These are phyloP conservation scores for Eulemur rubriventer DNA, from an alignment of 2,797 vertebrate species.

Conservation along the genomic window DNA sequence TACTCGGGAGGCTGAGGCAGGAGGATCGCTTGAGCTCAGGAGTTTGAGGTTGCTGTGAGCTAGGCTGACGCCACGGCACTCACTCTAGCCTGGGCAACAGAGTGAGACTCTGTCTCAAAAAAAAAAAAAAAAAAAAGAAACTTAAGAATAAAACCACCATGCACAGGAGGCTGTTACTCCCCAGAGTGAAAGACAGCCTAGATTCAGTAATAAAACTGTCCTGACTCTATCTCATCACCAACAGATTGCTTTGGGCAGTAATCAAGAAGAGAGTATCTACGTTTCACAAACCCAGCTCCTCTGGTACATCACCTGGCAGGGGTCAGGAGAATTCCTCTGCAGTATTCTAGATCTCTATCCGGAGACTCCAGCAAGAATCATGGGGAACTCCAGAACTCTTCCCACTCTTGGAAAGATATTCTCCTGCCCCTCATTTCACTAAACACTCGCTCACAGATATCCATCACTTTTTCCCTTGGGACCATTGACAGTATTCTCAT, in stretches of 20 bases:
- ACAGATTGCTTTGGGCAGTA: not conserved
- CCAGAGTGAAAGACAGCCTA: not conserved
- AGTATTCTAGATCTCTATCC: not conserved
- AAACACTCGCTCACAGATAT: not conserved
- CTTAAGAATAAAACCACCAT: not conserved
- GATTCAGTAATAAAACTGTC: not conserved
- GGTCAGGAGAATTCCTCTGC: not conserved
- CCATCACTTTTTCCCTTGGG: not conserved
- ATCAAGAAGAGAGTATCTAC: not conserved
- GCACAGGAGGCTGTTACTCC: not conserved
- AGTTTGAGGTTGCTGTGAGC: no score
- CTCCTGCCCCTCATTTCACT: not conserved
- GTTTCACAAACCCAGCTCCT: conserved; percentile 6
- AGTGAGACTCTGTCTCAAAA: no score
- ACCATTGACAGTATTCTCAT: not conserved
- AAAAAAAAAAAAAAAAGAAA: no score
- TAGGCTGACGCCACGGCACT: no score
- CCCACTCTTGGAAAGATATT: not conserved
- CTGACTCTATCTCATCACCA: not conserved
- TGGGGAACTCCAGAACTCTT: not conserved
- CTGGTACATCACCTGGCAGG: not conserved
- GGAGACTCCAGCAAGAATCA: not conserved
- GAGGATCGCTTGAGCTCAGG: no score
- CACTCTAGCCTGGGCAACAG: no score
- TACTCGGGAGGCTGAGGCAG: no score